Evolutionary conservation across 2,888 invertebrate genomes (phyloP), one percentile per base, ranked within the genome.

Genomic region (Watsonalla cultraria): DNA sequence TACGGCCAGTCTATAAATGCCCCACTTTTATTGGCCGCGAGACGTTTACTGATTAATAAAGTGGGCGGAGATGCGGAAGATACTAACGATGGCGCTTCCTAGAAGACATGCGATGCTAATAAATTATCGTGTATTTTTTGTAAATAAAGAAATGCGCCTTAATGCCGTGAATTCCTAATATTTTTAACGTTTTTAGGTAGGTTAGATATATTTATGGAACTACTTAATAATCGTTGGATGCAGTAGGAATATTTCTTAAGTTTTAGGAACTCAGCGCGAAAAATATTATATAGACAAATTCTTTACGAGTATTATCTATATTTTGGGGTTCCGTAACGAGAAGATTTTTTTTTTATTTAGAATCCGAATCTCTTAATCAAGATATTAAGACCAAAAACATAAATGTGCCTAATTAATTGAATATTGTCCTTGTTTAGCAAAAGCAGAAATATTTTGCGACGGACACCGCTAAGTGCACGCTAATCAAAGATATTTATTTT

Each of bases 11-110:
- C 86, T 86, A 89, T 90, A 87, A 89, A 88, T 77, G 87, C 80
- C 82, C 72, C 72, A 71, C 75, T 87, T 89, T 88, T 89, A 90
- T 84, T 80, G 78, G 80, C 81, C 76, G 80, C 79, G 80, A 82
- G 88, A 88, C 86, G 78, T 86, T 90, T 82, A 86, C 80, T 85
- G 86, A 86, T 89, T 86, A 84, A 87, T 88, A 87, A 86, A 89
- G 86, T 86, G 82, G 83, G 80, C 72, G 77, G 76, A 76, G 81
- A 87, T 74, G 84, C 85, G 84, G 88, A 87, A 87, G 84, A 80
- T 76, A 64, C 74, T 78, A 78, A 80, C 76, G 75, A 78, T 62
- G 74, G 59, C 67, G 75, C 78, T 88, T 89, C 86, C 80, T 80
- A 81, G 86, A 86, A 89, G 57, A 62, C 62, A 67, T 61, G 68